Base-by-base conservation (phyloP, 2,888 invertebrate species). In the Chrysolina oricalcia region DNA sequence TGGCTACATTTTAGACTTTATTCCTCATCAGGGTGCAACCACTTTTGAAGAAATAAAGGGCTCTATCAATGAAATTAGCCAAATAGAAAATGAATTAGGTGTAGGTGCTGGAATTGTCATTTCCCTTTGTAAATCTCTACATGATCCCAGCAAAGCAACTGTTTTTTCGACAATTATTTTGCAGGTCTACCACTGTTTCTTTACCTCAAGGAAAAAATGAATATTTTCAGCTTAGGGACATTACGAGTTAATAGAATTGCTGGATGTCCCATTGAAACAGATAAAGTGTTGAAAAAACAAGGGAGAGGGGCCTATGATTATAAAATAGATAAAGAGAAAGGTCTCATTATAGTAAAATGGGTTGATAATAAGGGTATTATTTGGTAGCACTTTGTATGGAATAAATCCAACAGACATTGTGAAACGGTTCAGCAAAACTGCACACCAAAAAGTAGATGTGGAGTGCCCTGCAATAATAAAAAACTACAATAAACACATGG, bases 71-170 rank as follows among this genome's bases (percentile, higher is more conserved):
- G 76, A 76, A 71, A n/a, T 73, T 23, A 76, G 62, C 23, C n/a
- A 43, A 68, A 59, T 27, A 27, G 27, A 27, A 27, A 27, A 40
- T 53, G 72, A 72, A 27, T 5, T 19, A 50, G 15, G 35, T 48
- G 46, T 77, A 48, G 77, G 74, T 62, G 67, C 71, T 70, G 71
- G 71, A 35, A 46, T 72, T 68, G 72, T 75, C n/a, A 67, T 75
- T 43, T 27, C 67, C n/a, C 64, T 75, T 35, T 69, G 40, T 19
- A 75, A 75, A 43, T 72, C 75, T 64, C 50, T 75, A 15, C 75
- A 68, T 43, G 72, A 75, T n/a, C 72, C 68, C 17, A 35, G 46
- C 46, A 75, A 64, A 40, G n/a, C 50, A n/a, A 69, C 53, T 50
- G 10, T 46, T 70, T 59, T 64, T 75, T 68, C 63, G 68, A 68